Evolutionary conservation across 2,888 invertebrate genomes (phyloP).

Genomic region (Scaptomyza parva): DNA sequence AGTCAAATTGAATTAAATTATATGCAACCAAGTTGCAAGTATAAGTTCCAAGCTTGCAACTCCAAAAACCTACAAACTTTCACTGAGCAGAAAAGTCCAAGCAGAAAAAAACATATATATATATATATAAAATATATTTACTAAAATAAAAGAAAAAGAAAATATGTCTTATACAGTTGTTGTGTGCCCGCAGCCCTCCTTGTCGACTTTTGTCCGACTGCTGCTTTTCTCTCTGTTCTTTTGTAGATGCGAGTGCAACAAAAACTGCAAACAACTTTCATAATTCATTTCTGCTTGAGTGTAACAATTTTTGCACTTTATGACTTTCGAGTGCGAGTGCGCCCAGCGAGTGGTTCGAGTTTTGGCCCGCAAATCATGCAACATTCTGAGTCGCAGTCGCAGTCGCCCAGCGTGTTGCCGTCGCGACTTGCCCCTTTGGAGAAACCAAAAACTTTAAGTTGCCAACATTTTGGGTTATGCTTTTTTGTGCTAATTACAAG

Average conservation of each 20-base stretch:
- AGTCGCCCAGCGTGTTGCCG: constrained; percentile 46
- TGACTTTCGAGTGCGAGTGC: constrained; percentile 79
- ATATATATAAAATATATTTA: neutral
- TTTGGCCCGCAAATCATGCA: constrained; percentile 70
- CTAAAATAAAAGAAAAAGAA: constrained; percentile 34
- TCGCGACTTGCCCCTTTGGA: constrained; percentile 22
- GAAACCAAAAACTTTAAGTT: constrained; percentile 62
- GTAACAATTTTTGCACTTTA: constrained; percentile 80
- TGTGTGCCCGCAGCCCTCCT: neutral
- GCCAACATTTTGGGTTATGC: constrained; percentile 68
- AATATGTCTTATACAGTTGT: constrained; percentile 58
- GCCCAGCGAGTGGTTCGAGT: constrained; percentile 64
- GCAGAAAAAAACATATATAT: constrained; percentile 9
- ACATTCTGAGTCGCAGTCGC: constrained; percentile 38
- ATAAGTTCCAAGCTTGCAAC: constrained; percentile 40
- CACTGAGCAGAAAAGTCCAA: constrained; percentile 10
- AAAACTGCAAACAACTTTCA: constrained; percentile 73
- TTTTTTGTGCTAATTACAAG: constrained; percentile 76
- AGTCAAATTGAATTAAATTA: constrained; percentile 74
- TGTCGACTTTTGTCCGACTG: constrained; percentile 8
- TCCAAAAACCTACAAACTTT: constrained; percentile 58
- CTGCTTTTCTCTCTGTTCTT: constrained; percentile 17
- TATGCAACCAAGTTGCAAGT: constrained; percentile 61
- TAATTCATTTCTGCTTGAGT: constrained; percentile 80
- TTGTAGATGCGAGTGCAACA: constrained; percentile 54